Evolutionary conservation across 2,113 vertebrate species (phyloP), one percentile per base, ranked within the genome.

Genomic region (Solea solea): DNA sequence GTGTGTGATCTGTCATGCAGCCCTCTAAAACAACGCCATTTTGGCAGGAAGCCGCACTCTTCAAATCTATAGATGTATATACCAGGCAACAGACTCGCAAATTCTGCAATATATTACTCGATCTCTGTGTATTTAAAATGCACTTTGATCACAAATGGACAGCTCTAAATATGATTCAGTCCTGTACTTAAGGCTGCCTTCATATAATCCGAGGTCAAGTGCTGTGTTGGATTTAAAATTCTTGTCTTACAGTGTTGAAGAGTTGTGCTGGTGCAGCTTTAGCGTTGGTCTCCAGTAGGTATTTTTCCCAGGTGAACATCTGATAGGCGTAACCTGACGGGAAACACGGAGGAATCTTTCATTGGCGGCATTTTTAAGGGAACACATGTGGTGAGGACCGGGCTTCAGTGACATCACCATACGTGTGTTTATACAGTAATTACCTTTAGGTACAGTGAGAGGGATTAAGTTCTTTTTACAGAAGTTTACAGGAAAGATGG

Each of bases 391-490:
- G 9, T 53, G 8, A 8, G 50, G 16, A 34, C 39, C 4, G 21
- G 12, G 15, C 14, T 2, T 11, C 42, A 68, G 13, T 0, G 25
- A 62, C 25, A 48, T 16, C 16, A 51, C 6, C 11, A 34, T 9
- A 41, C 0, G 9, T 1, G 11, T 12, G 12, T 56, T 45, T 11
- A 11, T 50, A 8, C 34, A 34, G 34, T 34, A 34, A 62, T 74
- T 58, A 97, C 97, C 97, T 91, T 90, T 93, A 1, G 97, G 98
- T 15, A 93, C 91, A 0, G 94, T 97, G 78, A 99, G 94, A 27
- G 93, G 80, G 0, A 98, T 95, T 74, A 82, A 80, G 74, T 98
- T 96, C 83, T 93, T 95, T 69, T 95, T 90, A 76, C 97, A 99
- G 93, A 96, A 99, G 77, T 89, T 91, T 34, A 91, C 76, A 0